Base-by-base conservation (phyloP, 2,797 vertebrate species). In the Sebastes glaucus region DNA sequence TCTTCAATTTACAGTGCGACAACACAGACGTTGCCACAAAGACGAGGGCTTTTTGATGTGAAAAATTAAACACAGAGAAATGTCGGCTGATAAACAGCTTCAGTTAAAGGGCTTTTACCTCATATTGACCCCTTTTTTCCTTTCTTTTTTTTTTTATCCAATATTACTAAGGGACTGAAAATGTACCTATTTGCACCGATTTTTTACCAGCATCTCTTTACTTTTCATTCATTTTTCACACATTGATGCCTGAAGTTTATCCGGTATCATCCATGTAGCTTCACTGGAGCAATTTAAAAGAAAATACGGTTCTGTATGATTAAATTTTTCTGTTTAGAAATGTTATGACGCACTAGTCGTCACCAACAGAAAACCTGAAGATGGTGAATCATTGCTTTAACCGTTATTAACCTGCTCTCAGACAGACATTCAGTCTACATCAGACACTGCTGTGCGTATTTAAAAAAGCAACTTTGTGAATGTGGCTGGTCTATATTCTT, bases 11-110 rank as follows among this genome's bases (percentile, higher is more conserved):
- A 38, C 73, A 66, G 27, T 5, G 38, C 14, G 18, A 30, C 18
- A 11, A 49, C 38, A 56, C 71, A 18, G 23, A 38, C n/a, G 1
- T 13, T 10, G 22, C 10, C 46, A 60, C 52, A 71, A 81, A 82
- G 71, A 82, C 69, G 9, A 32, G 22, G 5, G 67, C 63, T 70
- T 84, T 78, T 64, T 82, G 25, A 71, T 65, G 27, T 80, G 11
- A 61, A 11, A 57, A 69, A 85, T 66, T 25, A 61, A 55, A 65
- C 25, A 27, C 16, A 60, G 57, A 69, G 53, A 84, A 77, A 82
- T 33, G 61, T 55, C 78, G 77, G 46, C 18, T 49, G 71, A 71
- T 76, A 60, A 85, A 76, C 55, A 18, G 60, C 60, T 27, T 27
- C 49, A n/a, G 62, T 2, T 32, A 74, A 72, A 42, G n/a, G 16